Evolutionary conservation across 1,140 invertebrate species (phyloP), one percentile per base, ranked within the genome.

Genomic region (Drosophila neocordata): DNA sequence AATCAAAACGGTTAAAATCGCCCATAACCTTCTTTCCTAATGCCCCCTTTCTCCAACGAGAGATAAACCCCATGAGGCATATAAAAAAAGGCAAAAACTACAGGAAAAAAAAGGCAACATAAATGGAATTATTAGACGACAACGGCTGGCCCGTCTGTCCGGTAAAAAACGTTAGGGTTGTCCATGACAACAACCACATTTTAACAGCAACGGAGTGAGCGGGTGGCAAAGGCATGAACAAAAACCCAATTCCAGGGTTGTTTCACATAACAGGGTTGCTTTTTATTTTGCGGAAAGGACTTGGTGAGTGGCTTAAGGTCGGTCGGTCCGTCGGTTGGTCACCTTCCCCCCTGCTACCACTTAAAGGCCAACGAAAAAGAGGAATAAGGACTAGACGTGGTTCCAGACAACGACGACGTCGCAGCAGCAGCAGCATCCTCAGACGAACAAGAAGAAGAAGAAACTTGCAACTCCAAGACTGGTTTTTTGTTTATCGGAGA

Each of bases 381-480:
- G 37, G 27, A 38, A 53, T 35, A 56, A 48, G 57, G 68, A 75
- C 75, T 75, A 77, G 75, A 77, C 75, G 31, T 48, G 38, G 37
- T 66, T 58, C 75, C 72, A 71, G 75, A 75, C 44, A 11, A 59
- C 35, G 27, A 56, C 27, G 24, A 9, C 24, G 37, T 8, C 7
- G 35, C 37, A n/a, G 37, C n/a, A 13, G 35, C 37, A n/a, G 37
- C 57, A 65, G 56, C 59, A 56, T 15, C 41, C 20, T 53, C 38
- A 62, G 24, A 73, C 65, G 48, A 15, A n/a, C n/a, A n/a, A 48
- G 20, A 57, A 51, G 27, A 56, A 71, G 62, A 65, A 69, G 48
- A 65, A 61, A 73, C 65, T 61, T 77, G 61, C 70, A 77, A 38
- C 70, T 65, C 35, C 52, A 65, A 69, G 74, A 77, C 74, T 73